A percentile compares a stretch with the other conserved stretches of the same genome.
Conservation (phyloP, 1,140 invertebrate species). For the Yoshiicerus persimilis region DNA sequence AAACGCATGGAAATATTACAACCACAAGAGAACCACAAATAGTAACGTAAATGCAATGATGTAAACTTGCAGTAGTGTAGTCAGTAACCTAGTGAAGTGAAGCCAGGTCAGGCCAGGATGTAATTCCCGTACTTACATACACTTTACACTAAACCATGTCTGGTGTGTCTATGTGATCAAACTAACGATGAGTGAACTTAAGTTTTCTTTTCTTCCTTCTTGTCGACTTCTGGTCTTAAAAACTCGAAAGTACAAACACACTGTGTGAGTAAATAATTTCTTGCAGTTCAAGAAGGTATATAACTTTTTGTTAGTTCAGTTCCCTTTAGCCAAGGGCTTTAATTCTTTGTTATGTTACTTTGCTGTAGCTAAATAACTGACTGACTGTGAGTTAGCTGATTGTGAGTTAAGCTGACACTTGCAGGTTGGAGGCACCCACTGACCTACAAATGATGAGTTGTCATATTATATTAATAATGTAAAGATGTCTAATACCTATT, state of each 20-base stretch:
- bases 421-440: slow-evolving; percentile 9
- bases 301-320: not conserved
- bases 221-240: not conserved
- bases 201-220: not conserved
- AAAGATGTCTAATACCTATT: not conserved
- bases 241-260: not conserved
- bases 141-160: not conserved
- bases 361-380: not conserved
- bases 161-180: not conserved
- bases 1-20: too few relatives aligned
- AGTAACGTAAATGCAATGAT: too few relatives aligned
- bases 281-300: not conserved
- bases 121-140: too few relatives aligned
- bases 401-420: not conserved
- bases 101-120: too few relatives aligned
- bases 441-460: slow-evolving; percentile 25
- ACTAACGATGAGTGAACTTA: not conserved
- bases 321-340: not conserved
- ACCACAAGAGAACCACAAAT: too few relatives aligned
- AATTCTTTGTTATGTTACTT: not conserved
- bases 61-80: too few relatives aligned
- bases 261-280: not conserved
- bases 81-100: too few relatives aligned
- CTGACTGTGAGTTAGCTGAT: not conserved
- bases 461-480: not conserved